Percentiles rank a stretch among this genome's conserved stretches.
Evolutionary conservation across 2,888 invertebrate species (phyloP).

Genomic region (Cyclophora punctaria): DNA sequence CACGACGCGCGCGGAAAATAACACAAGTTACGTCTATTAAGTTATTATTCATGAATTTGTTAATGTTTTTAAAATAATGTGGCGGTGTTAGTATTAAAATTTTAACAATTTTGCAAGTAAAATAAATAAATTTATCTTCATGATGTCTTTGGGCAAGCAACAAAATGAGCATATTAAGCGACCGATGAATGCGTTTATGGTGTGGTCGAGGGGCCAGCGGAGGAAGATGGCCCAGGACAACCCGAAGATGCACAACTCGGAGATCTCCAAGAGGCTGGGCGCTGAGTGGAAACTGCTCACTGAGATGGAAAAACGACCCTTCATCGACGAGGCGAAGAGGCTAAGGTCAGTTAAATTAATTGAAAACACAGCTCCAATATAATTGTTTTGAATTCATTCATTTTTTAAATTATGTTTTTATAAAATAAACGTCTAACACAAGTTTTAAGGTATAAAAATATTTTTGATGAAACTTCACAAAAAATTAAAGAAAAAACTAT

Average conservation of each 20-base stretch:
- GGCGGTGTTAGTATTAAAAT: background rate
- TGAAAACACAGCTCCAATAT: too few species aligned
- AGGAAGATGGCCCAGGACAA: constrained; percentile 95
- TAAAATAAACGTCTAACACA: too few species aligned
- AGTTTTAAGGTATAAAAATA: too few species aligned
- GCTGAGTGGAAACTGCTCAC: constrained; percentile 92
- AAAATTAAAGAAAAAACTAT: too few species aligned
- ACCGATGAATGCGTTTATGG: constrained; percentile 97
- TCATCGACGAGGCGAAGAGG: constrained; percentile 93
- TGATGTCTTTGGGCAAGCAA: constrained; percentile 63
- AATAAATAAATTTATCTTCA: constrained; percentile 6
- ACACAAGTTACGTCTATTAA: constrained; percentile 14
- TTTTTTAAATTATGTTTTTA: too few species aligned
- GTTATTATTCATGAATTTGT: constrained; percentile 11
- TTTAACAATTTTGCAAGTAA: background rate
- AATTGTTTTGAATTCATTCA: too few species aligned
- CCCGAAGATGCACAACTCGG: constrained; percentile 95
- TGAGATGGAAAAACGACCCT: constrained; percentile 90
- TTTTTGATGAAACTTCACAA: too few species aligned
- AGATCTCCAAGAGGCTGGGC: constrained; percentile 89
- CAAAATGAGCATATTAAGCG: constrained; percentile 89
- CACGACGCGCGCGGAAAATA: constrained; percentile 51
- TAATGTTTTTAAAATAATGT: constrained; percentile 1
- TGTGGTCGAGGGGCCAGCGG: constrained; percentile 92
- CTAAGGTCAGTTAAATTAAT: constrained; percentile 80